Evolutionary conservation across 2,113 vertebrate genomes (phyloP).

Genomic region (Pleuronectes platessa): DNA sequence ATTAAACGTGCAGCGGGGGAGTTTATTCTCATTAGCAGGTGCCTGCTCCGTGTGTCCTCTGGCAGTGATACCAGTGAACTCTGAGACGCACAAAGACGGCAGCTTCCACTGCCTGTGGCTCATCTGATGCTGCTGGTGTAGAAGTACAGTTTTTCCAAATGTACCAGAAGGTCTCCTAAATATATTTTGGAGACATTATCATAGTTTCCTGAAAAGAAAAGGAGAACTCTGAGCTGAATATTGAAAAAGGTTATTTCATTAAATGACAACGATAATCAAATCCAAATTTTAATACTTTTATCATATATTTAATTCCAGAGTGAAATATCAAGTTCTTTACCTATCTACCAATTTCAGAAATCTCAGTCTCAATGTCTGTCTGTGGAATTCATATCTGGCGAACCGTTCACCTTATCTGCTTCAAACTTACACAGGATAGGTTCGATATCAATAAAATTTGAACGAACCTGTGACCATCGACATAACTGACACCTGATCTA

Average conservation of each 20-base stretch:
- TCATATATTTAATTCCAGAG: too few relatives aligned
- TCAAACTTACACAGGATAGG: too few relatives aligned
- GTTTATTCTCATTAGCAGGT: slow-evolving; percentile 69
- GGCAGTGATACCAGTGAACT: slow-evolving; percentile 41
- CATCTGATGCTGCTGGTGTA: not conserved
- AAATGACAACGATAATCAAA: not conserved
- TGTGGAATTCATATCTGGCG: too few relatives aligned
- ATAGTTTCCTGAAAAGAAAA: not conserved
- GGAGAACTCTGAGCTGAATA: not conserved
- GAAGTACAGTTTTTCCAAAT: slow-evolving; percentile 30
- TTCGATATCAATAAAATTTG: too few relatives aligned
- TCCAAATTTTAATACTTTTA: not conserved
- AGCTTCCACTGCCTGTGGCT: slow-evolving; percentile 41
- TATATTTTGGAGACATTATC: not conserved
- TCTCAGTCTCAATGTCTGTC: too few relatives aligned
- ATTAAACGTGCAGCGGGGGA: slow-evolving; percentile 54
- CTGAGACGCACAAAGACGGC: slow-evolving; percentile 31
- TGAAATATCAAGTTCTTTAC: not conserved
- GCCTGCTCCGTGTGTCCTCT: slow-evolving; percentile 44
- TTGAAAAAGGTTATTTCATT: not conserved
- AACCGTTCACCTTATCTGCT: too few relatives aligned
- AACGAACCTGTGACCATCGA: too few relatives aligned
- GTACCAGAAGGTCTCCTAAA: not conserved
- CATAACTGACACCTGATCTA: too few relatives aligned
- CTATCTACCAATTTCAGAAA: not conserved